Evolutionary conservation across 2,888 invertebrate species (phyloP).

Genomic region (Pomacea canaliculata): DNA sequence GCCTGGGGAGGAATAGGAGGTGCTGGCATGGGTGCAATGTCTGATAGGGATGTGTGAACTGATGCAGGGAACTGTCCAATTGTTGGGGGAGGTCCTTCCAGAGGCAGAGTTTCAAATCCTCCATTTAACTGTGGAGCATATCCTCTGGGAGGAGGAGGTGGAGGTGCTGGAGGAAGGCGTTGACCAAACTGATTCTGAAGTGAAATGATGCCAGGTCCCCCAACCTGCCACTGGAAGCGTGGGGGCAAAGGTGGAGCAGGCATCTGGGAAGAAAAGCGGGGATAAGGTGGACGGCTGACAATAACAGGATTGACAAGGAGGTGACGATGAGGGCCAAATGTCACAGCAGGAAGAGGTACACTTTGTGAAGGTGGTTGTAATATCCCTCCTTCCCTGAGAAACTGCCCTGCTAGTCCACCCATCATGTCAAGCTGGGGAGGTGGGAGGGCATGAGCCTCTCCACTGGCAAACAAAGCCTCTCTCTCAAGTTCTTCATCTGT

Average conservation of each 20-base stretch:
- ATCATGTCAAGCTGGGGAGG: conserved; percentile 13
- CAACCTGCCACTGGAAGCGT: conserved; percentile 7
- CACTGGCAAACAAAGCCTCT: background rate
- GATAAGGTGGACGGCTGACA: conserved; percentile 7
- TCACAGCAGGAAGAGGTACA: conserved; percentile 3
- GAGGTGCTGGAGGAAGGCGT: conserved; percentile 21
- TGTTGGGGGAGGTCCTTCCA: background rate
- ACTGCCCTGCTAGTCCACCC: conserved; percentile 7
- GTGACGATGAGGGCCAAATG: conserved; percentile 16
- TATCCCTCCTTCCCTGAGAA: conserved; percentile 13
- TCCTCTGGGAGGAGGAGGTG: conserved; percentile 3
- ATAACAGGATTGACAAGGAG: conserved; percentile 17
- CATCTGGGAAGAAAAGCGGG: conserved; percentile 1
- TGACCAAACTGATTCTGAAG: conserved; percentile 22
- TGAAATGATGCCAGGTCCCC: conserved; percentile 9
- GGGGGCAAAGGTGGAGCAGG: conserved; percentile 8
- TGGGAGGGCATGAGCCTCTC: background rate
- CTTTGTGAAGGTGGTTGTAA: conserved; percentile 9
- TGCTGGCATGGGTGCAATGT: conserved; percentile 13
- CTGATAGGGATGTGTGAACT: conserved; percentile 25
- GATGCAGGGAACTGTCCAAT: conserved; percentile 37
- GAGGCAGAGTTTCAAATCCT: background rate
- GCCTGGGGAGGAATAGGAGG: conserved; percentile 16
- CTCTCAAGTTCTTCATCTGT: conserved; percentile 19
- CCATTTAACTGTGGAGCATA: background rate